Evolutionary conservation across 2,113 vertebrate species (phyloP), one percentile per base, ranked within the genome.

Genomic region (Micronycteris hirsuta): DNA sequence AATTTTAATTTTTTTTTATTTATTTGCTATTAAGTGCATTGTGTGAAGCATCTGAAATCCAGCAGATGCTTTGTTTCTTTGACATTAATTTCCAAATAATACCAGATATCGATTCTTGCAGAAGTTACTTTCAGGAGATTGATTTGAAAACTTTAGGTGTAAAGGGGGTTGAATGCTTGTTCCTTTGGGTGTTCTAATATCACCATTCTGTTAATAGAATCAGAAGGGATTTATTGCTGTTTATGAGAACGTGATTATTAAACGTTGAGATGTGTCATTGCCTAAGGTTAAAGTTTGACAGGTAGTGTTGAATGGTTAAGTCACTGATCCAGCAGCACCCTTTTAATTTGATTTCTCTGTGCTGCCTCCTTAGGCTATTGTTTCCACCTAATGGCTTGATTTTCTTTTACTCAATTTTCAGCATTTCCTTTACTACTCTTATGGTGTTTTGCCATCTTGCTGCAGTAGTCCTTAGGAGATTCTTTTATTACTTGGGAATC

Each of bases 351-450:
- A 52, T 77, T 76, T 45, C 78, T 88, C 83, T 58, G 0, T 80
- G 17, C 5, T 86, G 19, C 76, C 31, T 24, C 6, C 73, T 63
- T 6, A 77, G 28, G 74, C 49, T 54, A 7, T 63, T 63, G 52
- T 94, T 49, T 13, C 17, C 20, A 80, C 31, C 28, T 65, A 86
- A 52, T 4, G 41, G 45, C 61, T 86, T 77, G 45, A 47, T 73
- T 91, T 93, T 88, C 65, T 74, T 73, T 87, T 26, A 85, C 8
- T 58, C 31, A 58, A 3, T 92, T 92, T 96, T 89, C 16, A 86
- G 26, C 31, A 80, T 38, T 91, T 54, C 28, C 17, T 2, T 83
- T 86, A 67, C 13, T 84, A 80, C 11, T 81, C 36, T 73, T 68
- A 54, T 70, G n/a, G 26, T 88, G 12, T 86, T 91, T 93, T 49